Evolutionary conservation across 2,113 vertebrate species (phyloP).

Genomic region (Butorides virescens): DNA sequence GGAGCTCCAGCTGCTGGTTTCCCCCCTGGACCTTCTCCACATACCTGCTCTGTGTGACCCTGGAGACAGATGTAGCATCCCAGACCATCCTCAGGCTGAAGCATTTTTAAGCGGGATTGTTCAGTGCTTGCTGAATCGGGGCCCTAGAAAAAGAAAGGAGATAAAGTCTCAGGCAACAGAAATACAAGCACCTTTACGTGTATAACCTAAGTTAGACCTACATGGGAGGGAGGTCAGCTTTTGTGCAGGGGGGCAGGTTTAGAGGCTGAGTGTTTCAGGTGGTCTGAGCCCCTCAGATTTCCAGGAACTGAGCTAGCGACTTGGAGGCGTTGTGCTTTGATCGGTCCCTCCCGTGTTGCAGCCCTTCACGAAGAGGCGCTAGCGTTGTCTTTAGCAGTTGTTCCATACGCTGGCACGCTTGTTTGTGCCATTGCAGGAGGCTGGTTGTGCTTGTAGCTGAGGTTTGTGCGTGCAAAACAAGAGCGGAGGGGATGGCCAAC

Average conservation of each 20-base stretch:
- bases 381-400: neutral
- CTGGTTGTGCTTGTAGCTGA: neutral
- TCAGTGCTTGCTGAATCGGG: neutral
- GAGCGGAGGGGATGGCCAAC: neutral
- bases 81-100: neutral
- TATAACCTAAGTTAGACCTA: neutral
- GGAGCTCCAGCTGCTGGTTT: neutral
- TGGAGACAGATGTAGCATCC: neutral
- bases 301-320: neutral
- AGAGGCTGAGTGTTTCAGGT: neutral
- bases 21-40: neutral
- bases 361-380: neutral
- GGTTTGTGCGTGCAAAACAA: neutral
- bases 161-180: neutral
- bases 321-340: neutral
- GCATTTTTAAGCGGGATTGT: neutral
- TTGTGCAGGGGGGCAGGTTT: neutral
- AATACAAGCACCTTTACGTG: neutral
- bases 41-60: neutral
- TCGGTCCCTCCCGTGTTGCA: neutral
- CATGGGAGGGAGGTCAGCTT: neutral
- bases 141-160: neutral
- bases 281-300: constrained; percentile 17
- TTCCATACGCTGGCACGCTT: neutral
- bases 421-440: neutral